phyloP scores from a whole-genome alignment of 2,888 invertebrate species.

The Dicyrtoma fusca region DNA sequence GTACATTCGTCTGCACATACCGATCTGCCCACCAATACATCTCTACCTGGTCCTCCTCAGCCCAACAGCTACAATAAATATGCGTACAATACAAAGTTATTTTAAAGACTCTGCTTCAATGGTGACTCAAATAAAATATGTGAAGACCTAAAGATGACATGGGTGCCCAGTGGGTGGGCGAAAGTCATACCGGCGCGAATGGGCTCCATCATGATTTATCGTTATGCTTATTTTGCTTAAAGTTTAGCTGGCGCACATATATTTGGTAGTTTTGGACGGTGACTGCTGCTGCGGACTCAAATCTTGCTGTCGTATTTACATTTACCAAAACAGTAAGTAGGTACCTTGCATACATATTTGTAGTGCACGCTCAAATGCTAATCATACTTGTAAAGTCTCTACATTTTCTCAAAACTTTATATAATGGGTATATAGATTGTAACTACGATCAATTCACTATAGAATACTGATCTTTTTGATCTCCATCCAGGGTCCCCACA shows the following conservation, averaged over 20 bases:
- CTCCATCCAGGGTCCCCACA: not conserved
- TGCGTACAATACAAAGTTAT: constrained; percentile 22
- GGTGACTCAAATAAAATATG: constrained; percentile 30
- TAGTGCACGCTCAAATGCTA: not conserved
- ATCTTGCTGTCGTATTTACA: constrained; percentile 11
- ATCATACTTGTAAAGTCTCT: not conserved
- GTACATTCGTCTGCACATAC: too few species aligned
- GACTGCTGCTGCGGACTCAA: constrained; percentile 7
- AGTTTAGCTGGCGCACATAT: constrained; percentile 24
- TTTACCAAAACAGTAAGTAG: not conserved
- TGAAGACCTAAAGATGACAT: constrained; percentile 39
- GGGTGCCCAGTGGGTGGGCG: constrained; percentile 43
- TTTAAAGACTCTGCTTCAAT: constrained; percentile 21
- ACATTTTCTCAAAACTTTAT: not conserved
- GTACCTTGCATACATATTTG: too few species aligned
- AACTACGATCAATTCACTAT: too few species aligned
- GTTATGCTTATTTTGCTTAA: constrained; percentile 38
- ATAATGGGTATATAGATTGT: too few species aligned
- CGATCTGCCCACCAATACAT: too few species aligned
- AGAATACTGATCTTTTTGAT: constrained; percentile 2
- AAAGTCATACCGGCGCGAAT: constrained; percentile 40
- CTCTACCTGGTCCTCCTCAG: not conserved
- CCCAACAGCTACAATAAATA: not conserved
- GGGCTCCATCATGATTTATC: constrained; percentile 40
- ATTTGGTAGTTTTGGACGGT: constrained; percentile 6